Percentiles rank a stretch among this genome's conserved stretches.
These are phyloP conservation scores for Chiloscyllium punctatum DNA, from an alignment of 2,797 vertebrate genomes.

Conservation along the genomic window DNA sequence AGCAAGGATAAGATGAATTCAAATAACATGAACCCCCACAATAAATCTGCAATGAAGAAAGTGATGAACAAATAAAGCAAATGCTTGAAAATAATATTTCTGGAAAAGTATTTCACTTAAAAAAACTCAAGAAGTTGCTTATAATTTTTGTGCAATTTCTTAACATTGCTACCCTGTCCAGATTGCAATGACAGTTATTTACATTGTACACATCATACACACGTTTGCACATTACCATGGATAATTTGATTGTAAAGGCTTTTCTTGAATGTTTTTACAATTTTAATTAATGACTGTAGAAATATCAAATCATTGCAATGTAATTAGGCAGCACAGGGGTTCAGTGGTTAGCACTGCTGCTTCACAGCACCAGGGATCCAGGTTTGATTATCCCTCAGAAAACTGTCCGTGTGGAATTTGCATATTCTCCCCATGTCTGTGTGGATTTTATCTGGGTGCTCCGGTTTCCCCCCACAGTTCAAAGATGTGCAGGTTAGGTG, in stretches of 20 bases:
- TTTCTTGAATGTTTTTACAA: neutral
- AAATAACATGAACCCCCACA: neutral
- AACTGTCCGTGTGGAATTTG: no score
- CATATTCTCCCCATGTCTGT: no score
- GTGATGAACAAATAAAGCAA: neutral
- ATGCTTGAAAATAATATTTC: neutral
- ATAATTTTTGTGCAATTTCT: neutral
- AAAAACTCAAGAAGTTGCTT: neutral
- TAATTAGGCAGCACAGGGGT: no score
- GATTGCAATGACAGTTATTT: neutral
- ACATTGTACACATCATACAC: neutral
- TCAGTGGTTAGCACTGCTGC: no score
- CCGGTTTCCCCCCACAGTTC: no score
- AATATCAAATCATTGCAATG: neutral
- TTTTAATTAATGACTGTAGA: neutral
- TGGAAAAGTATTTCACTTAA: neutral
- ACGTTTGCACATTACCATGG: neutral
- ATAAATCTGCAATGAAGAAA: neutral
- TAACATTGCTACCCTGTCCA: no score
- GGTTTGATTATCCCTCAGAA: no score
- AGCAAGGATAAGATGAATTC: neutral
- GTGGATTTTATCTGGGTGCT: no score
- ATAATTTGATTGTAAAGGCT: neutral
- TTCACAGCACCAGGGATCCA: no score
- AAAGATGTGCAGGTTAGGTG: no score